Conservation (phyloP, 2,113 vertebrate genomes). For the Leptocoma aspasia region DNA sequence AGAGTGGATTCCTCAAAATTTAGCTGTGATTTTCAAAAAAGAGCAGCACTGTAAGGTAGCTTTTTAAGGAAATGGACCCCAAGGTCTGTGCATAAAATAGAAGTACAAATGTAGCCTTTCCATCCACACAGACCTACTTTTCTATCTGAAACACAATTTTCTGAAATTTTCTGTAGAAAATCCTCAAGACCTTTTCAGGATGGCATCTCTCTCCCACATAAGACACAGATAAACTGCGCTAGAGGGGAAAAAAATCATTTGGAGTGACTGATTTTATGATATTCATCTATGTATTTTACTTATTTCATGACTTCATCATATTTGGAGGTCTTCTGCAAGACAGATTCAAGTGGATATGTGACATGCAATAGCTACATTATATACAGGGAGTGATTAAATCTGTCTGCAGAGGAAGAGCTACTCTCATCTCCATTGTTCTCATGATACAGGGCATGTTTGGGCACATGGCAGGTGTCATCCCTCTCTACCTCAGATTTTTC, state of each 20-base stretch:
- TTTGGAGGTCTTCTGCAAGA: neutral
- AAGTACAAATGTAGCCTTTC: neutral
- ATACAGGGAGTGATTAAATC: neutral
- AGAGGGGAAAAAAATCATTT: neutral
- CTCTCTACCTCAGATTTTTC: neutral
- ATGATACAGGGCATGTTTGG: neutral
- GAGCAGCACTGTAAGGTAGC: neutral
- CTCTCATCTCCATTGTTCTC: neutral
- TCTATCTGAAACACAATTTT: neutral
- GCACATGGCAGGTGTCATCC: neutral
- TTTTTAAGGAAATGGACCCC: neutral
- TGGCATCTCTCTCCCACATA: neutral
- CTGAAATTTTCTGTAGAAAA: neutral
- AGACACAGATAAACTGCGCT: neutral
- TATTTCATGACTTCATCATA: neutral
- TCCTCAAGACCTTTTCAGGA: neutral
- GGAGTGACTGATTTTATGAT: neutral
- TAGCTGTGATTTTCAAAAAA: neutral
- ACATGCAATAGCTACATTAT: neutral
- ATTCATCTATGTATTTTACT: neutral
- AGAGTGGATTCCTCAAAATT: neutral
- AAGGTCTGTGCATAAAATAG: neutral
- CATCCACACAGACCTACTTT: neutral
- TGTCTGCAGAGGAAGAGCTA: neutral
- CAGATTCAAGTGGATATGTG: neutral